Evolutionary conservation across 2,113 vertebrate species (phyloP).

Genomic region (Tricholaema leucomelas): DNA sequence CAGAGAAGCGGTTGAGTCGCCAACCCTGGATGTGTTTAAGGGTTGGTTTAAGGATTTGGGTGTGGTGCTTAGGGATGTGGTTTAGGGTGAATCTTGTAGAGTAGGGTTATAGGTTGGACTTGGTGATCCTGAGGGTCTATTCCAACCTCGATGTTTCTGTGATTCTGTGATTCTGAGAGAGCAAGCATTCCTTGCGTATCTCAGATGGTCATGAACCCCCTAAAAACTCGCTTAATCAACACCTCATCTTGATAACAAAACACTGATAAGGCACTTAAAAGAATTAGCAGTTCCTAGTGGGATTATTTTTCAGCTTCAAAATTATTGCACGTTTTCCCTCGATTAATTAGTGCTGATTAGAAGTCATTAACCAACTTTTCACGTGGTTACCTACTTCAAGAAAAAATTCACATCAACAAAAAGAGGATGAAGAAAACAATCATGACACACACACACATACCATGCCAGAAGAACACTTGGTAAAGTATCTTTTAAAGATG

Average conservation of each 20-base stretch:
- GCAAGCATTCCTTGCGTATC: background rate
- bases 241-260: background rate
- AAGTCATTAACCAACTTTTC: background rate
- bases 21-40: no score
- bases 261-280: background rate
- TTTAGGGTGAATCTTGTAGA: no score
- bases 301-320: background rate
- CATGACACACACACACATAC: fast-evolving
- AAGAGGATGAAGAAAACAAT: background rate
- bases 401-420: background rate
- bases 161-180: background rate
- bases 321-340: background rate
- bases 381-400: background rate
- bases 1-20: no score
- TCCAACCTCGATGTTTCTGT: no score
- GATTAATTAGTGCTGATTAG: background rate
- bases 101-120: no score
- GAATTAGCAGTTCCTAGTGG: background rate
- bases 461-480: background rate
- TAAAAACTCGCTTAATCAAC: background rate
- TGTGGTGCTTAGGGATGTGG: no score
- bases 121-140: no score
- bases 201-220: background rate
- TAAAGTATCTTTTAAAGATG: background rate
- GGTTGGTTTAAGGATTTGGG: no score